phyloP scores from a whole-genome alignment of 2,797 vertebrate genomes.

The Tenualosa ilisha region DNA sequence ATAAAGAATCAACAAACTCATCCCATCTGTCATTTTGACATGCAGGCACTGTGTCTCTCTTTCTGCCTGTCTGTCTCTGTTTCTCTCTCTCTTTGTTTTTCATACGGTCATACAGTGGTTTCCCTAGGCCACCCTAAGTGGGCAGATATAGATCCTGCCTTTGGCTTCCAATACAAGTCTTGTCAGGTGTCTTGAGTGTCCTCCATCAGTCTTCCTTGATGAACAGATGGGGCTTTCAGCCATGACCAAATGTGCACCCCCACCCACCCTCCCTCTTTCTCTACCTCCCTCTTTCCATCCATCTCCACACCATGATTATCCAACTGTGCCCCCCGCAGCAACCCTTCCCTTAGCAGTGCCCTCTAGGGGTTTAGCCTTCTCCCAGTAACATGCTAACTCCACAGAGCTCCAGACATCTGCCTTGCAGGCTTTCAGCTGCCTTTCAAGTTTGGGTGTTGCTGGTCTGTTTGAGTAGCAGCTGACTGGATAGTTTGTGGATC shows the following conservation, averaged over 20 bases:
- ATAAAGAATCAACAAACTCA: not conserved
- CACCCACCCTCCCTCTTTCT: not conserved
- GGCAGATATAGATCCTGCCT: not conserved
- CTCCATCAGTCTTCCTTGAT: constrained; percentile 7
- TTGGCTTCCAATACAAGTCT: not conserved
- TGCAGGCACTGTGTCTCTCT: not conserved
- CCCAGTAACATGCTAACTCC: not conserved
- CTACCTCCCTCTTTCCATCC: not conserved
- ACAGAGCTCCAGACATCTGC: not conserved
- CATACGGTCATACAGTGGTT: not conserved
- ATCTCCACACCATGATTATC: not conserved
- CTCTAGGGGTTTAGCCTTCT: not conserved
- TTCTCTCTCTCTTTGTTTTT: no score
- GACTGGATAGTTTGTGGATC: no score
- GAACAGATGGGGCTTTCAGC: constrained; percentile 36
- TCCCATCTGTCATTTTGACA: not conserved
- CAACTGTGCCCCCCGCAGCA: not conserved
- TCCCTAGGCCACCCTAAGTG: not conserved
- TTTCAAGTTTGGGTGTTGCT: not conserved
- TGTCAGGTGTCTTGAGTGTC: constrained; percentile 16
- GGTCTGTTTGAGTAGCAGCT: not conserved
- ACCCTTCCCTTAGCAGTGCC: not conserved
- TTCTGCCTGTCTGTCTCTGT: not conserved
- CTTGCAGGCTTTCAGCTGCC: not conserved
- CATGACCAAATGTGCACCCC: not conserved